phyloP scores from a whole-genome alignment of 2,888 invertebrate genomes.

The Tachina fera region DNA sequence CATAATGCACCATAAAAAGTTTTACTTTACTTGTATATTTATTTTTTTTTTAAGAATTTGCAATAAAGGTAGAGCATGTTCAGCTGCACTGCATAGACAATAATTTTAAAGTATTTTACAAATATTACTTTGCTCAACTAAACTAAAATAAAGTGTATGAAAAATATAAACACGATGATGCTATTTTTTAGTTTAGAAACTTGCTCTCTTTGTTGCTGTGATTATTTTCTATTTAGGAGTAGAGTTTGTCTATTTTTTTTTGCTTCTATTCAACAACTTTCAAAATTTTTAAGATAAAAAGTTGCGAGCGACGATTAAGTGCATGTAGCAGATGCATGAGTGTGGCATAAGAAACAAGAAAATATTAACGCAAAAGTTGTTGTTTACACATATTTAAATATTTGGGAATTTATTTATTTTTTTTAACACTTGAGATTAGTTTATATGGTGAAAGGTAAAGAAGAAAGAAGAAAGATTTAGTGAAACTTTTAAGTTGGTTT shows the following conservation, averaged over 20 bases:
- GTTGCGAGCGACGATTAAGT: background rate
- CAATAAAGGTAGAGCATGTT: slow-evolving; percentile 34
- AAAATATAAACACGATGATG: slow-evolving; percentile 17
- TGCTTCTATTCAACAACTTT: slow-evolving; percentile 8
- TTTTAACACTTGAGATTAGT: slow-evolving; percentile 15
- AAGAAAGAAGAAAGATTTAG: background rate
- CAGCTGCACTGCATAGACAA: slow-evolving; percentile 30
- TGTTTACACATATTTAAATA: slow-evolving; percentile 11
- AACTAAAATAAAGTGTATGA: slow-evolving; percentile 19
- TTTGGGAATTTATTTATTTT: slow-evolving; percentile 4
- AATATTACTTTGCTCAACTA: slow-evolving; percentile 40
- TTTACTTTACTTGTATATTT: slow-evolving; percentile 9
- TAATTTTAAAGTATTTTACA: slow-evolving; percentile 56
- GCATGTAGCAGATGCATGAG: slow-evolving; percentile 8
- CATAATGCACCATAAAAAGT: slow-evolving; percentile 65
- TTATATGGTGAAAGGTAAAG: background rate
- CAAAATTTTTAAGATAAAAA: slow-evolving; percentile 37
- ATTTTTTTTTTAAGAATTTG: background rate
- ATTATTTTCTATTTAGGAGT: slow-evolving; percentile 35
- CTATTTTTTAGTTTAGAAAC: slow-evolving; percentile 47
- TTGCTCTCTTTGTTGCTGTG: slow-evolving; percentile 6
- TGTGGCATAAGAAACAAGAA: background rate
- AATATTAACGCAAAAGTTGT: background rate
- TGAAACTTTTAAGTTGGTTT: no score
- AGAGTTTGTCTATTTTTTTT: background rate